Evolutionary conservation across 1,140 invertebrate species (phyloP), one percentile per base, ranked within the genome.

Genomic region (Chionoecetes opilio): DNA sequence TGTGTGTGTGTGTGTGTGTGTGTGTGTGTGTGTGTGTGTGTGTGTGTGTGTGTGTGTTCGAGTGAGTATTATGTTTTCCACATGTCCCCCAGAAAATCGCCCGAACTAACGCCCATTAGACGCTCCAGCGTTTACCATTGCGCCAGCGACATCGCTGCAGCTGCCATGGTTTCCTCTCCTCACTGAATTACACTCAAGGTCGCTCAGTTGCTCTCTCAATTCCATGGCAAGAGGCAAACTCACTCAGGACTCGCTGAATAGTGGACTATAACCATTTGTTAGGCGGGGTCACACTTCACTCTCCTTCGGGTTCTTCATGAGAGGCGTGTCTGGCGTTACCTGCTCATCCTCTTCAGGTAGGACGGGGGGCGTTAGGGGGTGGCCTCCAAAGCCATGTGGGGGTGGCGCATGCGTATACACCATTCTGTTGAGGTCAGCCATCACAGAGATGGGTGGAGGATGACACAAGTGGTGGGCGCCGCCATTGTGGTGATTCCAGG

Each of bases 231-330:
- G 34, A 34, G 53, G 5, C 34, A 37, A 29, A 46, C 32, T 29
- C 63, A 26, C n/a, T 82, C 17, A 75, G 17, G 31, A 92, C 31
- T 37, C 34, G 21, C 21, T 75, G 46, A 63, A 5, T 35, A 37
- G 53, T 11, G 34, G 90, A 91, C 38, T 29, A 21, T 35, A 14
- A 31, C 9, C 35, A 17, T 31, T 3, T 31, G 34, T 35, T 31
- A 32, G 84, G 31, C 38, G n/a, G 75, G 93, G 88, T 94, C 89
- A 94, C 93, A 94, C 93, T 90, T 90, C 87, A 82, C 93, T 94
- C 89, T 94, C 93, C 41, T 94, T 94, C 11, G 82, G 93, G 82
- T 94, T 91, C 37, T 84, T 90, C 93, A 94, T 94, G 88, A 94
- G 93, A 29, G 93, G 93, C 37, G 93, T 94, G 75, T 94, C 93